Conservation (phyloP, 1,140 invertebrate species). For the Yoshiicerus persimilis region DNA sequence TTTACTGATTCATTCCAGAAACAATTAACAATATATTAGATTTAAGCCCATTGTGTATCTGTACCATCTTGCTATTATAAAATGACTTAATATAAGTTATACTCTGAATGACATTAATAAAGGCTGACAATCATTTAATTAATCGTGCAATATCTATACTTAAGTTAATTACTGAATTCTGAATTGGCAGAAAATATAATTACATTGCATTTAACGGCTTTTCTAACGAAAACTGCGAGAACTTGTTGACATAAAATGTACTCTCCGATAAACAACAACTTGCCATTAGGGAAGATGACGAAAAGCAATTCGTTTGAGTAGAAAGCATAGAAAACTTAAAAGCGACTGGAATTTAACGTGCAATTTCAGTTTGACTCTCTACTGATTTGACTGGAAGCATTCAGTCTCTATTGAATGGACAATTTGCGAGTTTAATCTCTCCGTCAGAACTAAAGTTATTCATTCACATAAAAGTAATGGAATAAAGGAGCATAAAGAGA, state of each 20-base stretch:
- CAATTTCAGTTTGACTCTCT: not conserved
- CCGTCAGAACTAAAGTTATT: constrained; percentile 14
- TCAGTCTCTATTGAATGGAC: not conserved
- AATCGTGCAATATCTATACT: not conserved
- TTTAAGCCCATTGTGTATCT: not conserved
- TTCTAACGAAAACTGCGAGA: not conserved
- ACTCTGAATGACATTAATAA: not conserved
- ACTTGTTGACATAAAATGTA: not conserved
- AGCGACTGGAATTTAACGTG: not conserved
- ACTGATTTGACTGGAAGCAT: not conserved
- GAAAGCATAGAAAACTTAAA: not conserved
- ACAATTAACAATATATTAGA: too few relatives aligned
- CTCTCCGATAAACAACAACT: not conserved
- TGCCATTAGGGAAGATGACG: not conserved
- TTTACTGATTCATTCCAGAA: too few relatives aligned
- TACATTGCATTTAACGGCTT: not conserved
- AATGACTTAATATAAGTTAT: too few relatives aligned
- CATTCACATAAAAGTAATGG: constrained; percentile 5
- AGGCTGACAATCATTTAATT: not conserved
- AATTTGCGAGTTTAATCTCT: constrained; percentile 18
- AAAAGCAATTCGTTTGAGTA: not conserved
- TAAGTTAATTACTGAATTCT: not conserved
- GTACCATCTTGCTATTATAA: not conserved
- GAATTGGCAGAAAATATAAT: not conserved
- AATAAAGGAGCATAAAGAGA: not conserved